phyloP scores from a whole-genome alignment of 2,113 vertebrate genomes.

The Alouatta palliata region DNA sequence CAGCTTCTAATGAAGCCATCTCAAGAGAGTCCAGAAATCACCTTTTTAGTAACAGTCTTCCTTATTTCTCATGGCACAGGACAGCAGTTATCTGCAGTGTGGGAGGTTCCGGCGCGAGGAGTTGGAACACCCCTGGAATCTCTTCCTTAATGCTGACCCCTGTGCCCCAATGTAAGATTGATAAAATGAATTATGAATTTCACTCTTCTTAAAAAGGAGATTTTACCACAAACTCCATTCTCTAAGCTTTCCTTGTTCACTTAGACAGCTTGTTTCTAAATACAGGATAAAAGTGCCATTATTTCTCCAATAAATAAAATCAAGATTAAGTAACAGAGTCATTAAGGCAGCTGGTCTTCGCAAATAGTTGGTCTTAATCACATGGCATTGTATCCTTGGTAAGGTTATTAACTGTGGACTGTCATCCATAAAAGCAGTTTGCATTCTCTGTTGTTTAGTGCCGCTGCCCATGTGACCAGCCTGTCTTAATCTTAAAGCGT shows the following conservation, averaged over 20 bases:
- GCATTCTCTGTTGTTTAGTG: not conserved
- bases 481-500: not conserved
- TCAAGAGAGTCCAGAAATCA: not conserved
- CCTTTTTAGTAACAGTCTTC: not conserved
- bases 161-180: not conserved
- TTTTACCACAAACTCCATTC: not conserved
- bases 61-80: not conserved
- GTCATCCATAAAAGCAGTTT: not conserved
- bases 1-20: not conserved
- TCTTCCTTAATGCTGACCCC: not conserved
- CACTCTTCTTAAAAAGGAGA: not conserved
- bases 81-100: not conserved
- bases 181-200: not conserved
- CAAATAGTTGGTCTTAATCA: not conserved
- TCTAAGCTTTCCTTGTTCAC: not conserved
- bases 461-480: not conserved
- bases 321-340: not conserved
- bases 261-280: constrained; percentile 27
- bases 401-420: not conserved
- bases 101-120: not conserved
- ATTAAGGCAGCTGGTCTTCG: not conserved
- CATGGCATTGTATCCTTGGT: not conserved
- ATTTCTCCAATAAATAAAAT: constrained; percentile 37
- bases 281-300: not conserved
- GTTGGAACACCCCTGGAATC: too few species aligned